A percentile compares a stretch with the other conserved stretches of the same genome.
phyloP scores from a whole-genome alignment of 2,797 vertebrate genomes.

The Buceros bicornis region DNA sequence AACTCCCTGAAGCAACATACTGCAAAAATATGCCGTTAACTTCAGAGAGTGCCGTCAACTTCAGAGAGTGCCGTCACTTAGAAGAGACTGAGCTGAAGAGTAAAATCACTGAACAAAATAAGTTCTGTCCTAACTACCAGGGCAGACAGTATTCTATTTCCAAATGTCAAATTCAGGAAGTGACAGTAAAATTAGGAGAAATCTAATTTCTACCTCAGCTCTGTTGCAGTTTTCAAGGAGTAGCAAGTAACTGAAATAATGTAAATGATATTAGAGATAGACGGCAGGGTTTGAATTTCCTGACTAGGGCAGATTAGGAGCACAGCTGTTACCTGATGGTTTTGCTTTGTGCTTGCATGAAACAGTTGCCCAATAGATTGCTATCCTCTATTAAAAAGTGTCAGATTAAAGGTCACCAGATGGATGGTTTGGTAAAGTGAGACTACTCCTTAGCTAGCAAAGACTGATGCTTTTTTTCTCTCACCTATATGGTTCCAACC shows the following conservation, averaged over 20 bases:
- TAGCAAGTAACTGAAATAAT: not conserved
- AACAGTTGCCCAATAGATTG: not conserved
- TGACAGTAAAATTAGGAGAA: not conserved
- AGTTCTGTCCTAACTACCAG: too few species aligned
- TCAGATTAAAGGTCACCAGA: not conserved
- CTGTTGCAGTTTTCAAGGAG: not conserved
- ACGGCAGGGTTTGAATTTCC: not conserved
- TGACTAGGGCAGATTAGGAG: not conserved
- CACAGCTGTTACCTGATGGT: not conserved
- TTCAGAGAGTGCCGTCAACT: too few species aligned
- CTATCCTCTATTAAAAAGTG: not conserved
- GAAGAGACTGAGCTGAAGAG: too few species aligned
- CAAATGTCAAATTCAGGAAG: not conserved
- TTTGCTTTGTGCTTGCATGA: not conserved
- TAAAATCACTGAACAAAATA: too few species aligned
- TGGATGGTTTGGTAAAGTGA: not conserved
- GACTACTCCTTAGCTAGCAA: not conserved
- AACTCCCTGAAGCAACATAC: too few species aligned
- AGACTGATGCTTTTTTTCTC: not conserved
- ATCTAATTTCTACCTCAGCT: not conserved
- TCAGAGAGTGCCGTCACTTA: too few species aligned
- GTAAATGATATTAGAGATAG: not conserved
- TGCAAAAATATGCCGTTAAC: too few species aligned
- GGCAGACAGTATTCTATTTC: not conserved
- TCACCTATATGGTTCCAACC: not conserved